Base-by-base conservation (phyloP, 1,140 invertebrate genomes). In the Pseudobourletiella spinata region DNA sequence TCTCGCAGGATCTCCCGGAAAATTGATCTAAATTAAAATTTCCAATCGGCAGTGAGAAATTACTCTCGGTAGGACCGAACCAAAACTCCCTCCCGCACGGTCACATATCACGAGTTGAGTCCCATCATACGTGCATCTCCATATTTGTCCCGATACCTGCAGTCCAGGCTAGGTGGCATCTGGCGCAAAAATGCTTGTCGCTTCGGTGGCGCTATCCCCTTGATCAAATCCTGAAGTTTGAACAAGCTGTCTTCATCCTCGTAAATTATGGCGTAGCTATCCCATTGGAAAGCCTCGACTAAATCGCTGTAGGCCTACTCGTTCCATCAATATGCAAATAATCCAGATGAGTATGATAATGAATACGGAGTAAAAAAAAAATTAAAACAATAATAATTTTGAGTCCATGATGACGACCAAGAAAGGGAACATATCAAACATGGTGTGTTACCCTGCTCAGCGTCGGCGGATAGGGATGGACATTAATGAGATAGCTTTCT, bases 171-270 rank as follows among this genome's bases (percentile, higher is more conserved):
- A 6, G 68, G 60, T 4, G 69, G 64, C 39, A 79, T 70, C 64
- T 79, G 75, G 6, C 73, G 61, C 25, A 79, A 71, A 25, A 72
- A 64, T 14, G 77, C 74, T 51, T 70, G 67, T 43, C 75, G 61
- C 52, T 72, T 71, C 14, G 85, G 86, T 15, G 87, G 85, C 51
- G 88, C 86, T 65, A 93, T 87, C 8, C 89, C 86, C 77, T 95
- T 95, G 11, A 98, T 79, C 42, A 98, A 79, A 74, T 94, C 90
- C 75, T 96, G 93, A 6, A 98, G 79, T 56, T 92, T 82, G 22
- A 95, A 87, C 61, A 98, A 77, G 44, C 92, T 89, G 72, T 95
- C 91, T 74, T 93, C 93, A 77, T 89, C 91, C 76, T 96, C 92
- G 74, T 95, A 96, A 60, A 97, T 86, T 66, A 97, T 93, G 16